Base-by-base conservation (phyloP, 2,797 vertebrate species). In the Spheniscus humboldti region DNA sequence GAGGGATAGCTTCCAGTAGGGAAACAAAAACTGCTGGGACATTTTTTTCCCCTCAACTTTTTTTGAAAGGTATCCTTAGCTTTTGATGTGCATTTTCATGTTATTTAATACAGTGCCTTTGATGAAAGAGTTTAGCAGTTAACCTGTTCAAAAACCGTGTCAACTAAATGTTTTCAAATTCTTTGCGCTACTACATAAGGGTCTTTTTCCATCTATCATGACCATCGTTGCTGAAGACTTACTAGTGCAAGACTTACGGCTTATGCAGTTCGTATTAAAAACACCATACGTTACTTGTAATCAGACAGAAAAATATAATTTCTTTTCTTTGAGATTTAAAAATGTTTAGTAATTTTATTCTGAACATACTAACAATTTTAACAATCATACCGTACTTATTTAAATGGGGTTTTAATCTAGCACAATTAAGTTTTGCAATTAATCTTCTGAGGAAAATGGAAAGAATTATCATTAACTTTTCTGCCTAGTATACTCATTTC, bases 321-420 rank as follows among this genome's bases (percentile, higher is more conserved):
- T 97, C 94, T 93, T 88, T 67, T 90, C 95, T 97, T 91, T 86
- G 78, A 86, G 86, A 88, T 96, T 97, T 94, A 24, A 64, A 97
- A 95, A 95, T 90, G 81, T 97, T 93, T 88, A 79, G 96, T 95
- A 96, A 97, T 97, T 96, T 96, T 97, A 93, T 97, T 97, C 97
- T 91, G 91, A 97, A 96, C 86, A 93, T 88, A 93, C 92, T 94
- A 96, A 97, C 96, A 91, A 95, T 96, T 97, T 97, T 93, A 98
- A 97, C 92, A 94, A 97, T 97, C 96, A 95, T 97, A 97, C 94
- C 86, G 68, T 95, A 97, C 95, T 97, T 97, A 98, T 97, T 98
- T 97, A 97, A 98, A 98, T 97, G 93, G 86, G 71, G 89, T 93
- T 97, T 98, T 97, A 98, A 98, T 98, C 96, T 97, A 97, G 97